phyloP scores from a whole-genome alignment of 1,140 invertebrate species.

The Cotesia chilonis region DNA sequence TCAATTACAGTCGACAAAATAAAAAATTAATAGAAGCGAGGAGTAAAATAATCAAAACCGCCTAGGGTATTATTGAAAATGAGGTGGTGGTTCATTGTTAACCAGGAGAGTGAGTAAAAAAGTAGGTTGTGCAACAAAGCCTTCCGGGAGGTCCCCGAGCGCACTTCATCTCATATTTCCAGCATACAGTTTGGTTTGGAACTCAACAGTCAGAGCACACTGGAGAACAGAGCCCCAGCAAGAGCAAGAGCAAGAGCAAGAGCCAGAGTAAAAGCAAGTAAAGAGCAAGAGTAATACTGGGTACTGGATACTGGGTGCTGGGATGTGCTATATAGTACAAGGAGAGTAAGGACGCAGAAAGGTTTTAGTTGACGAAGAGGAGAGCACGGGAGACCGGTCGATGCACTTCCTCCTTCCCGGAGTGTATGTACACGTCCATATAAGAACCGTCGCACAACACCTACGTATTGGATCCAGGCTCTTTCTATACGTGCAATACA shows the following conservation, averaged over 20 bases:
- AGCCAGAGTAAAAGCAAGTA: no score
- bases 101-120: background rate
- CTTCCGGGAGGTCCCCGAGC: constrained; percentile 13
- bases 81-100: no score
- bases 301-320: no score
- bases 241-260: no score
- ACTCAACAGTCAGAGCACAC: no score
- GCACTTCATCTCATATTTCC: constrained; percentile 36
- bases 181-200: constrained; percentile 30
- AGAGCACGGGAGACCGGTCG: constrained; percentile 28
- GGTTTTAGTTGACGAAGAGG: constrained; percentile 5
- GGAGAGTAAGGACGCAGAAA: constrained; percentile 11
- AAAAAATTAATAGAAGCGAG: no score
- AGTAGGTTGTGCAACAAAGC: constrained; percentile 21
- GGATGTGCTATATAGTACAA: constrained; percentile 12
- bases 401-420: constrained; percentile 36
- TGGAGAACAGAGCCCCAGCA: no score
- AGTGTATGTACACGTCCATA: constrained; percentile 26
- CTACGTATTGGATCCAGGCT: constrained; percentile 24
- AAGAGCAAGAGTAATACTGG: no score
- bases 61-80: no score
- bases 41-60: no score
- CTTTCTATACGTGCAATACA: background rate
- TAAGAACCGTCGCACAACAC: constrained; percentile 31
- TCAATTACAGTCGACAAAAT: no score